These are phyloP conservation scores for Eleutherodactylus coqui DNA, from an alignment of 2,797 vertebrate species.

Conservation along the genomic window DNA sequence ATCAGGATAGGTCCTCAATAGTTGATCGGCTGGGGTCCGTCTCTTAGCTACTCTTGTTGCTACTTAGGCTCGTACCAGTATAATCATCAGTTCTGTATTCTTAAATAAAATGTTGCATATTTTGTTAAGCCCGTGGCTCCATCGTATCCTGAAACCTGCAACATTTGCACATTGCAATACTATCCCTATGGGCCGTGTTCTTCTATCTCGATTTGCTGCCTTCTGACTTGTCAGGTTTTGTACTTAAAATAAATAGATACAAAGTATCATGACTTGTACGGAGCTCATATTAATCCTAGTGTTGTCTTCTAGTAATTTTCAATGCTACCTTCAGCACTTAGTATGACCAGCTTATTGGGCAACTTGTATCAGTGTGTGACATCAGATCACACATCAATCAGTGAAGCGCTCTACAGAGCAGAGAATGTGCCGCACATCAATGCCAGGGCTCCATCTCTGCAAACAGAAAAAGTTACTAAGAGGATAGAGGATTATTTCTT, in stretches of 20 bases:
- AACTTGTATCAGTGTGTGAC: background rate
- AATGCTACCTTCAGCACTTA: background rate
- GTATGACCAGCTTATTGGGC: slow-evolving; percentile 12
- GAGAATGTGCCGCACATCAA: background rate
- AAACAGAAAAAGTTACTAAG: background rate
- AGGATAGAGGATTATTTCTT: background rate
- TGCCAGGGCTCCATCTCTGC: no score
- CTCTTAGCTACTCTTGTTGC: no score
- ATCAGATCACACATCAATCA: slow-evolving; percentile 15
- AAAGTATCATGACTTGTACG: background rate
- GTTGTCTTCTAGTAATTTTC: background rate
- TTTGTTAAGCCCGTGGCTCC: no score
- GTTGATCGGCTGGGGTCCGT: no score
- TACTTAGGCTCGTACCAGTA: no score
- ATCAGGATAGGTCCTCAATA: no score
- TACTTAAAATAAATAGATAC: background rate
- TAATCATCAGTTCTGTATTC: no score
- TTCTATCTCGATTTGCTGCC: background rate
- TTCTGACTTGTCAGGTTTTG: background rate
- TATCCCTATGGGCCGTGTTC: background rate
- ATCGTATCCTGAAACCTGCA: no score
- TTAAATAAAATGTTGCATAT: no score
- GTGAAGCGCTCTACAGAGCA: background rate
- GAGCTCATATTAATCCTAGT: slow-evolving; percentile 32
- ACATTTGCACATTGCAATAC: background rate